Percentiles rank a stretch among this genome's conserved stretches.
Evolutionary conservation across 2,113 vertebrate genomes (phyloP).

Genomic region (Paradisaea rubra): DNA sequence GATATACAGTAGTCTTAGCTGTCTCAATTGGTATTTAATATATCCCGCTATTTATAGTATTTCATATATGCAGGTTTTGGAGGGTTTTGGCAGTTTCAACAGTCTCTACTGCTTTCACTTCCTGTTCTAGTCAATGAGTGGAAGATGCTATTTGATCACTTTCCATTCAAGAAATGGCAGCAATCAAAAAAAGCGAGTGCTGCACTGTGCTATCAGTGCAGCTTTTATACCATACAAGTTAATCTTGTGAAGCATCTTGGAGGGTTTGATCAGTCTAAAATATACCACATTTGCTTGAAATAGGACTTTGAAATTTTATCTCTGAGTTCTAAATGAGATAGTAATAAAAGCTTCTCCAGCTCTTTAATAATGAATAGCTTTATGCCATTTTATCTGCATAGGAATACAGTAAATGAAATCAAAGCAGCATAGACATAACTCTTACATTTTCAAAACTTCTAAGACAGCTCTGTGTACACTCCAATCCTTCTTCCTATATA

Average conservation of each 20-base stretch:
- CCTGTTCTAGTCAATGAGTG: not conserved
- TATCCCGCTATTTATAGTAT: not conserved
- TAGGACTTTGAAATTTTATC: slow-evolving; percentile 42
- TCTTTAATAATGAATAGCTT: slow-evolving; percentile 45
- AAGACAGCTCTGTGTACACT: not conserved
- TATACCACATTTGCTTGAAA: slow-evolving; percentile 30
- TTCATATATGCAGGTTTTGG: not conserved
- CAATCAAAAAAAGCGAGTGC: not conserved
- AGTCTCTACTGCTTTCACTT: not conserved
- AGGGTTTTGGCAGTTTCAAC: not conserved
- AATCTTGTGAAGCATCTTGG: not conserved
- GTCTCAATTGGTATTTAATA: not conserved
- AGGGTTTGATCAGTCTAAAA: slow-evolving; percentile 48
- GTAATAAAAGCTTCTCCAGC: slow-evolving; percentile 16
- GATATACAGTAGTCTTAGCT: not conserved
- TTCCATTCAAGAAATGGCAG: not conserved
- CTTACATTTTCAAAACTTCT: not conserved
- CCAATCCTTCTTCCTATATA: not conserved
- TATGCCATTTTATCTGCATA: slow-evolving; percentile 25
- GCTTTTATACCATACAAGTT: slow-evolving; percentile 9
- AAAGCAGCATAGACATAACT: not conserved
- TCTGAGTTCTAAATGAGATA: slow-evolving; percentile 35
- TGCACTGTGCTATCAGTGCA: not conserved
- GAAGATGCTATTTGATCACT: not conserved
- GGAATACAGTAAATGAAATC: slow-evolving; percentile 17